These are phyloP conservation scores for Chrosomus eos DNA, from an alignment of 2,797 vertebrate genomes.

Conservation along the genomic window DNA sequence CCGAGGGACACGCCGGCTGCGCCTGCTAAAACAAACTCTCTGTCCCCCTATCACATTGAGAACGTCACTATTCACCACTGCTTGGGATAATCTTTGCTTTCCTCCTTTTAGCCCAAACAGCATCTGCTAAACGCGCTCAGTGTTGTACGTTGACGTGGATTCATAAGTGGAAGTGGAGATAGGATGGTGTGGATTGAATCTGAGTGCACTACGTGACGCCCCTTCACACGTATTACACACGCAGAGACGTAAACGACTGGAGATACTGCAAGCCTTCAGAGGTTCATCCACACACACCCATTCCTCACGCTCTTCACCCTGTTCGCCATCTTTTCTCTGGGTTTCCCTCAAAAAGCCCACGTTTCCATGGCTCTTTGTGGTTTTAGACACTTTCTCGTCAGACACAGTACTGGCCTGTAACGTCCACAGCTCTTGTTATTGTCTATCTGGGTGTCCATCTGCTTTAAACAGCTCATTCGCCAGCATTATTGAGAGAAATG, in stretches of 20 bases:
- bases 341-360: background rate
- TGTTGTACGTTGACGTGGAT: background rate
- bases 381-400: conserved; percentile 8
- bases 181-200: background rate
- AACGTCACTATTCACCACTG: conserved; percentile 3
- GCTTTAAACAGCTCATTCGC: conserved; percentile 2
- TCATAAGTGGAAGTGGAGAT: background rate
- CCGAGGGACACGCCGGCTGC: conserved; percentile 76
- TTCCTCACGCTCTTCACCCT: background rate
- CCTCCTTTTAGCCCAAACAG: conserved; percentile 1
- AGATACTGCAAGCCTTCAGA: background rate
- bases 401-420: background rate
- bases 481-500: conserved; percentile 4
- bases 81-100: background rate
- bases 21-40: conserved; percentile 72
- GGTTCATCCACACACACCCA: background rate
- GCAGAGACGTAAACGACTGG: background rate
- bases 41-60: background rate
- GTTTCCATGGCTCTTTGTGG: background rate
- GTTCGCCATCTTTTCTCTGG: background rate
- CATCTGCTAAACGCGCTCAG: background rate
- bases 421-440: conserved; percentile 43
- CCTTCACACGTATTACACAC: background rate
- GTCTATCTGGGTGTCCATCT: background rate
- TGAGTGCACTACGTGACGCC: background rate